Evolutionary conservation across 2,797 vertebrate genomes (phyloP), one percentile per base, ranked within the genome.

Genomic region (Avahi laniger): DNA sequence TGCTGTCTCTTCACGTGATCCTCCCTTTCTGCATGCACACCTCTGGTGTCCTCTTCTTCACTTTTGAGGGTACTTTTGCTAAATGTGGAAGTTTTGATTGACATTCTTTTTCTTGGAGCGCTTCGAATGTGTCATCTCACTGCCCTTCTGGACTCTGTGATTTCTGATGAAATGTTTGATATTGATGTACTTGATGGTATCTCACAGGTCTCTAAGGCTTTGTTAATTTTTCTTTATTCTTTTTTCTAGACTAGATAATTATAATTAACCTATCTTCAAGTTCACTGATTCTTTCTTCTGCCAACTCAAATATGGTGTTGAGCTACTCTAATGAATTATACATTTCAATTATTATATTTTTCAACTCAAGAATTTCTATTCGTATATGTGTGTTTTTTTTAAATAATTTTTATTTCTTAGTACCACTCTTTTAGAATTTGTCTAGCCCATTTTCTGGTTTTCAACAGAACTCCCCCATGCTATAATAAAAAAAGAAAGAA

Each of bases 301-400:
- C 30, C 38, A 89, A 11, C 50, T 83, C 41, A 86, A 65, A 63
- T 72, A 82, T 24, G 41, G 30, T 80, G 1, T 43, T 86, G 91
- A 89, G 14, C 18, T 50, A 2, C 18, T 50, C 18, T 46, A 14
- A n/a, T 90, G 70, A 86, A 86, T 70, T 78, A 84, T 80, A 18
- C 2, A 35, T 90, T 93, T 93, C 43, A 43, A 9, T 91, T 79
- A 43, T 38, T 92, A 2, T 78, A 83, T 33, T 72, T 88, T 89
- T 90, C 41, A 91, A 54, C 33, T 91, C 13, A 5, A 91, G 70
- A 83, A 91, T 91, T 96, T 93, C 28, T n/a, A 10, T n/a, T 65
- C 65, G 3, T 24, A 10, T 69, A 41, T 43, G 26, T 2, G 52
- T 1, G 4, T 26, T 63, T 0, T 35, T 90, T 48, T 79, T 67